Evolutionary conservation across 2,888 invertebrate genomes (phyloP).

Genomic region (Xestobium rufovillosum): DNA sequence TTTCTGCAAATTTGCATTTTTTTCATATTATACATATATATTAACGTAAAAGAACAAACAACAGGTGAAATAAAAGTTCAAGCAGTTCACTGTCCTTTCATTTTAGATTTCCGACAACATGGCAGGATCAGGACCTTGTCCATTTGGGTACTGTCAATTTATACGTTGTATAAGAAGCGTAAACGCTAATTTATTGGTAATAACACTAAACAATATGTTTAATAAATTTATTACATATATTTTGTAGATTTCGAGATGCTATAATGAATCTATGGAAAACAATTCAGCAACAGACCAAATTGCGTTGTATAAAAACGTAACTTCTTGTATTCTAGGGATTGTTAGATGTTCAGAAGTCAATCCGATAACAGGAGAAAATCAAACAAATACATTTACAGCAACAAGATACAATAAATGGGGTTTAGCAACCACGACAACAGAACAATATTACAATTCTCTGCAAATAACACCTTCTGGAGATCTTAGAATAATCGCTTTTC

Average conservation of each 20-base stretch:
- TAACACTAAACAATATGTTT: slow-evolving; percentile 15
- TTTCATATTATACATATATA: no score
- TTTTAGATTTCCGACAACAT: no score
- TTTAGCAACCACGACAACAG: slow-evolving; percentile 32
- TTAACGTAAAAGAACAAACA: no score
- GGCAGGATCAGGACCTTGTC: slow-evolving; percentile 47
- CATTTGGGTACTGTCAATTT: slow-evolving; percentile 55
- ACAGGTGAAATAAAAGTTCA: no score
- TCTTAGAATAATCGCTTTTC: slow-evolving; percentile 49
- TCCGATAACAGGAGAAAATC: slow-evolving; percentile 58
- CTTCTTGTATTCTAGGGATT: slow-evolving; percentile 58
- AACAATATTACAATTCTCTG: slow-evolving; percentile 46
- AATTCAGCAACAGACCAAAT: slow-evolving; percentile 48
- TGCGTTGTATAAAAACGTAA: slow-evolving; percentile 55
- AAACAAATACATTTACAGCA: slow-evolving; percentile 45
- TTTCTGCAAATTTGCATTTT: no score
- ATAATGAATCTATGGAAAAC: slow-evolving; percentile 47
- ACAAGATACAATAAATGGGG: slow-evolving; percentile 27
- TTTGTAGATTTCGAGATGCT: slow-evolving; percentile 47
- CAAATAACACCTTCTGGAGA: slow-evolving; percentile 51
- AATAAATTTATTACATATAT: slow-evolving; percentile 2
- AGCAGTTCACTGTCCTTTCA: no score
- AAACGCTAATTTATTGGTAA: slow-evolving; percentile 52
- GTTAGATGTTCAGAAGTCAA: slow-evolving; percentile 55
- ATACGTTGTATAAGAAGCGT: slow-evolving; percentile 51